Evolutionary conservation across 2,113 vertebrate species (phyloP).

Genomic region (Crotalus viridis): DNA sequence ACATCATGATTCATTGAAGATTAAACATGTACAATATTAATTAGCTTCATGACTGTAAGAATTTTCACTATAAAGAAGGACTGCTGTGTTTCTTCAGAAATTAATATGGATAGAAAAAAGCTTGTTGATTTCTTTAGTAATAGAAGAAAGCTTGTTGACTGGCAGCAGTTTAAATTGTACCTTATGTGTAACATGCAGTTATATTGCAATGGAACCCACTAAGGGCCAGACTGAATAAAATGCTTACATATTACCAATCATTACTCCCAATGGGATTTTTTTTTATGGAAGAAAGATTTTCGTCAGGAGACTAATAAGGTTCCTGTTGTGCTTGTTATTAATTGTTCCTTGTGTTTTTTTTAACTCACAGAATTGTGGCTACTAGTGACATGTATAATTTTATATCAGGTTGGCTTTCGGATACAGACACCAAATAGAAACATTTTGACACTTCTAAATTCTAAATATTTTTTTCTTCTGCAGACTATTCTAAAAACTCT

Average conservation of each 20-base stretch:
- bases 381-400: background rate
- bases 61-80: background rate
- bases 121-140: background rate
- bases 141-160: background rate
- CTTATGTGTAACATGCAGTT: background rate
- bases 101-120: background rate
- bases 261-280: background rate
- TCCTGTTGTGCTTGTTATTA: background rate
- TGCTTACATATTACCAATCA: background rate
- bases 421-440: background rate
- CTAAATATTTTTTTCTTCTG: constrained; percentile 40
- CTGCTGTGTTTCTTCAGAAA: background rate
- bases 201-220: background rate
- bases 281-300: background rate
- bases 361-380: background rate
- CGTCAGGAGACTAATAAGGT: background rate
- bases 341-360: background rate
- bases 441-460: constrained; percentile 44
- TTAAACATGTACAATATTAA: background rate
- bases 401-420: background rate
- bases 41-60: background rate
- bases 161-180: background rate
- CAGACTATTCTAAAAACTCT: constrained; percentile 93
- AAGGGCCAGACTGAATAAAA: background rate
- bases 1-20: background rate